These are phyloP conservation scores for Hypomecis punctinalis DNA, from an alignment of 2,888 invertebrate species.

Conservation along the genomic window DNA sequence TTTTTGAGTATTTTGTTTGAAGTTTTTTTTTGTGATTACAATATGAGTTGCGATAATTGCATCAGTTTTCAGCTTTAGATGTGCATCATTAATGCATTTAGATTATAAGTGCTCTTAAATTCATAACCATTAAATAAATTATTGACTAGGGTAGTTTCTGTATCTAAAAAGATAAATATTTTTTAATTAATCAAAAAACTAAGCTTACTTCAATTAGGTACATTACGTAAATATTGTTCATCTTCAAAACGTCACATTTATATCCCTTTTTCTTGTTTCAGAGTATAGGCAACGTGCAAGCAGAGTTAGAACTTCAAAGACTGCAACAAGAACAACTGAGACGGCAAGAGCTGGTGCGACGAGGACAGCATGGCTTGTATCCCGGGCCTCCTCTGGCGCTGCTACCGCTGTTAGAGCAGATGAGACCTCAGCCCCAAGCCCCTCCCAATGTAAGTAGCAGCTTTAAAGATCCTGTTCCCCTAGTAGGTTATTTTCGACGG, in stretches of 20 bases:
- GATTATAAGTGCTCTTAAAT: too few relatives aligned
- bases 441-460: conserved; percentile 69
- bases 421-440: conserved; percentile 76
- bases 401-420: conserved; percentile 89
- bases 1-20: conserved; percentile 34
- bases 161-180: too few relatives aligned
- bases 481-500: too few relatives aligned
- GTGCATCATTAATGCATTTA: background rate
- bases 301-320: conserved; percentile 88
- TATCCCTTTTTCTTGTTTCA: conserved; percentile 55
- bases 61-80: conserved; percentile 6
- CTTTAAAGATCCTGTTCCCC: too few relatives aligned
- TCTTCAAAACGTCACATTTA: background rate
- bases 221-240: background rate
- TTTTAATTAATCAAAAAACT: too few relatives aligned
- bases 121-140: too few relatives aligned
- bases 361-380: conserved; percentile 76
- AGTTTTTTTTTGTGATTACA: conserved; percentile 39
- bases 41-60: conserved; percentile 10
- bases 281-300: conserved; percentile 78
- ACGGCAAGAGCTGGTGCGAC: conserved; percentile 83
- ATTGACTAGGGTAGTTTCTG: too few relatives aligned
- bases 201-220: too few relatives aligned
- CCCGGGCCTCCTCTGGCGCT: conserved; percentile 88
- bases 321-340: conserved; percentile 87